Evolutionary conservation across 2,797 vertebrate genomes (phyloP), one percentile per base, ranked within the genome.

Genomic region (Karalla daura): DNA sequence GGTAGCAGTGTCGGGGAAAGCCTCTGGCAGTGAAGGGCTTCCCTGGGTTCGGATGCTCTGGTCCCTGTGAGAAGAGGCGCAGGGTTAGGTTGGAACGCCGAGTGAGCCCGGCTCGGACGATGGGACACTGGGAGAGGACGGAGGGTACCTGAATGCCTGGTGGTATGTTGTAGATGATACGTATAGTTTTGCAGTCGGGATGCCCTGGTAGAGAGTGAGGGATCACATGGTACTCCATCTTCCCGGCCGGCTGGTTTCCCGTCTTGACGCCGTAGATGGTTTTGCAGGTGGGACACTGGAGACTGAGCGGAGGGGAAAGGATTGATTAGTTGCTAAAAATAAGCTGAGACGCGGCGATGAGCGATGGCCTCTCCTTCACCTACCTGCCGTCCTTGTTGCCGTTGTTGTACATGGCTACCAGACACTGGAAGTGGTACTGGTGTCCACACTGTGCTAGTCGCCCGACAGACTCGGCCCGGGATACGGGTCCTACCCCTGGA

Each of bases 381-480:
- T 24, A 91, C 90, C 79, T 92, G 60, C 89, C 81, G 1, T 98
- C 97, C 93, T 97, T 96, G 92, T 96, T 97, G 74, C 97, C 96
- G 0, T 96, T 97, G 81, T 96, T 96, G 85, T 98, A 98, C 96
- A 97, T 97, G 64, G 96, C 96, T n/a, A 97, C 94, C 74, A 98
- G 87, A 81, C 96, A 98, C 89, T 96, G 95, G 60, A 96, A 89
- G 70, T 98, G 97, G 89, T 97, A 97, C 87, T 94, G 85, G 56
- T 98, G 96, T 55, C 96, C 91, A 0, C 96, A 98, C 63, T 95
- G 92, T 36, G 93, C 89, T 52, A 98, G 92, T 56, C 93, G 94
- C 4, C 96, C 96, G 47, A 98, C 95, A 0, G 94, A 95, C 83
- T 96, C 96, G 7, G 94, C 50, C 0, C 87, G 90, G 0, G 91